These are phyloP conservation scores for Limonius californicus DNA, from an alignment of 1,140 invertebrate species.

Conservation along the genomic window DNA sequence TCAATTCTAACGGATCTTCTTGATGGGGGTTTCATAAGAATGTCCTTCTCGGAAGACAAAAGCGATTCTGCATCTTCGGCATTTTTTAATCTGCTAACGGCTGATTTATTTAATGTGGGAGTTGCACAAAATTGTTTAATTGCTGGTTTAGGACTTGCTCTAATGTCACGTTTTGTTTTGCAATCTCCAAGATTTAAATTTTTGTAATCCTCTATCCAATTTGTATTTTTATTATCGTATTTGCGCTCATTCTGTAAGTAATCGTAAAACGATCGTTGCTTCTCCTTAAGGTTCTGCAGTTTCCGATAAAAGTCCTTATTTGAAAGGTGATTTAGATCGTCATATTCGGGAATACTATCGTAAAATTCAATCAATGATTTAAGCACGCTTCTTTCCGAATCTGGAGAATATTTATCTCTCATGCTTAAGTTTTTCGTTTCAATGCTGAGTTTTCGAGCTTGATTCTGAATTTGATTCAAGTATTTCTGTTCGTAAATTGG, in stretches of 20 bases:
- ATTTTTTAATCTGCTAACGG: slow-evolving; percentile 19
- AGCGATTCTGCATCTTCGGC: slow-evolving; percentile 34
- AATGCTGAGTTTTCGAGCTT: slow-evolving; percentile 34
- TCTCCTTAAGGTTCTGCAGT: slow-evolving; percentile 59
- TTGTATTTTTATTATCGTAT: slow-evolving; percentile 41
- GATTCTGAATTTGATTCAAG: slow-evolving; percentile 42
- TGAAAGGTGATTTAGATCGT: slow-evolving; percentile 63
- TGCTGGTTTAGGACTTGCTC: slow-evolving; percentile 18
- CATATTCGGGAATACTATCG: slow-evolving; percentile 66
- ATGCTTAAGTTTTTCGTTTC: slow-evolving; percentile 28
- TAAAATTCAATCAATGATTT: slow-evolving; percentile 62
- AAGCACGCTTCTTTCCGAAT: slow-evolving; percentile 38
- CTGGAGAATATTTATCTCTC: slow-evolving; percentile 28
- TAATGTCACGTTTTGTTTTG: slow-evolving; percentile 15
- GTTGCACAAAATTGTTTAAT: slow-evolving; percentile 34
- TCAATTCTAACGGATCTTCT: slow-evolving; percentile 45
- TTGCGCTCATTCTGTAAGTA: slow-evolving; percentile 52
- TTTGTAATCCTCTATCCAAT: slow-evolving; percentile 42
- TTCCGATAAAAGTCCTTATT: slow-evolving; percentile 64
- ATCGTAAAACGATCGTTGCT: slow-evolving; percentile 56
- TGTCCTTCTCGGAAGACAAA: slow-evolving; percentile 36
- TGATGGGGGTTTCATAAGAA: slow-evolving; percentile 37
- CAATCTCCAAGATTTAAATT: slow-evolving; percentile 30
- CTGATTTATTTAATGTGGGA: slow-evolving; percentile 27
- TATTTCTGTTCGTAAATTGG: slow-evolving; percentile 59